Evolutionary conservation across 2,797 vertebrate species (phyloP), one percentile per base, ranked within the genome.

Genomic region (Loris lydekkerianus): DNA sequence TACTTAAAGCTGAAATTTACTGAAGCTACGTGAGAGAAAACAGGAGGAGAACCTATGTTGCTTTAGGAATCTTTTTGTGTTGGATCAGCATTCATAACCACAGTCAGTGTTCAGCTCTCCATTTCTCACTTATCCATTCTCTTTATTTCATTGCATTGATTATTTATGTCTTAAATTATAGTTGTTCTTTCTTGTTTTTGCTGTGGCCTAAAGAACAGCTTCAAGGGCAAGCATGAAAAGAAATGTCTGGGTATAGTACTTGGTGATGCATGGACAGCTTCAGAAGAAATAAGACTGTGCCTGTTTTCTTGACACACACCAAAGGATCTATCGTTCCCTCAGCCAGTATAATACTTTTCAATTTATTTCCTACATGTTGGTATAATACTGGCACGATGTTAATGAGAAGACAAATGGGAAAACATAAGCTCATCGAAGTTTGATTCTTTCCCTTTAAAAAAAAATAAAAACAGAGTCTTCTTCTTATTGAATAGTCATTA

Each of bases 1-100:
- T 96, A 78, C 31, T 97, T 76, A 95, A 92, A 94, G 67, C 49
- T 93, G 58, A 95, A 96, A 90, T 70, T 25, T 56, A 73, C 87
- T 96, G 73, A 81, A 40, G 14, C n/a, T 75, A 60, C 61, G 65
- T 83, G 40, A 75, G n/a, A 88, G 56, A 78, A 95, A 93, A 83
- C 77, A 69, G 5, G 53, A 81, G 23, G 29, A 96, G 18, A 75
- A 31, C 3, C 40, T 37, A 58, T 72, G 89, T 97, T 77, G 37
- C 37, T 96, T 84, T 94, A 70, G 14, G 34, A 77, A 69, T 86
- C 23, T 70, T 83, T 94, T 92, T 84, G n/a, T 80, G 96, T 97
- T 81, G 85, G 60, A 53, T 93, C 84, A 92, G n/a, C 61, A 76
- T 90, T 93, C 83, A 84, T 49, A 78, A 63, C 58, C 53, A 49